These are phyloP conservation scores for Gadus chalcogrammus DNA, from an alignment of 2,113 vertebrate species.

Conservation along the genomic window DNA sequence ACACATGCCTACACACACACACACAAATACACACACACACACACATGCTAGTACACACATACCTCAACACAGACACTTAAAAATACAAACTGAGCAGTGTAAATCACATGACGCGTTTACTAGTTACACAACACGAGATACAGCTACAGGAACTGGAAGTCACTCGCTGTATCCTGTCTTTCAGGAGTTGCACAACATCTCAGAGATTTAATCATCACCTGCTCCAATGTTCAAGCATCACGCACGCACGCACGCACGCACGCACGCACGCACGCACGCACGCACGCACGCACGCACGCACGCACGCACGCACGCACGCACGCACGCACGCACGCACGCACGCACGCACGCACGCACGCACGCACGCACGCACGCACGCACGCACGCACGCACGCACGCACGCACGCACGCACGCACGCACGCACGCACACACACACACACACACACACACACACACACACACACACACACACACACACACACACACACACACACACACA, in stretches of 20 bases:
- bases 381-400: neutral
- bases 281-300: neutral
- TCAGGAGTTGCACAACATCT: too few relatives aligned
- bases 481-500: neutral
- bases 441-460: conserved; percentile 4
- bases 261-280: neutral
- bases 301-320: neutral
- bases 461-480: neutral
- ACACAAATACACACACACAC: too few relatives aligned
- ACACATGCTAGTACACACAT: too few relatives aligned
- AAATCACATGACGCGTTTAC: too few relatives aligned
- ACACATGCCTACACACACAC: too few relatives aligned
- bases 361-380: neutral
- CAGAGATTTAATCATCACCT: too few relatives aligned
- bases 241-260: neutral
- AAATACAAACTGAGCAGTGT: too few relatives aligned
- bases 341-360: neutral
- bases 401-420: neutral
- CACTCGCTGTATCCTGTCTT: too few relatives aligned
- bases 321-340: neutral
- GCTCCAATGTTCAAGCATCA: neutral
- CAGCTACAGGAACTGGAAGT: too few relatives aligned
- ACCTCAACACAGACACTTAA: too few relatives aligned
- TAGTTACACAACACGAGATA: too few relatives aligned
- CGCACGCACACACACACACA: neutral